phyloP scores from a whole-genome alignment of 2,888 invertebrate genomes.

The Acanthosepion esculentum region DNA sequence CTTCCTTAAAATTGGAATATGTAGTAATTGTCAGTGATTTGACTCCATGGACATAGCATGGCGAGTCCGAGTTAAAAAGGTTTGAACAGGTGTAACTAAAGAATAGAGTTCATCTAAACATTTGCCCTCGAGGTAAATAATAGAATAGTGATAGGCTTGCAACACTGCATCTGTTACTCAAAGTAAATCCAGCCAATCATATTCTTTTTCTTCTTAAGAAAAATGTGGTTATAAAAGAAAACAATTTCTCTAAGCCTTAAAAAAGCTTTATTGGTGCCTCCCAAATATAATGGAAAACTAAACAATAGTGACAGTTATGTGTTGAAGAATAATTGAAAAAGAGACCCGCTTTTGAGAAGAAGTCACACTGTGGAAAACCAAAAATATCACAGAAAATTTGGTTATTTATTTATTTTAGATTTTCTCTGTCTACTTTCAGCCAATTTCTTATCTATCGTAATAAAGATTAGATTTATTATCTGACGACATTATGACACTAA shows the following conservation, averaged over 20 bases:
- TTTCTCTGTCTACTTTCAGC: not conserved
- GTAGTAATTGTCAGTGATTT: too few species aligned
- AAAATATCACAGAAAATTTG: not conserved
- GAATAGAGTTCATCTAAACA: too few species aligned
- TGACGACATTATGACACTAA: not conserved
- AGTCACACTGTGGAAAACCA: not conserved
- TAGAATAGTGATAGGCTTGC: too few species aligned
- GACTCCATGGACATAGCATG: too few species aligned
- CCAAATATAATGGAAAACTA: not conserved
- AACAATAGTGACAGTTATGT: not conserved
- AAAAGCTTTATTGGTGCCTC: not conserved
- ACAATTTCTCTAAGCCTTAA: not conserved
- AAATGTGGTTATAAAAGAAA: not conserved
- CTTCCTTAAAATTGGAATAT: too few species aligned
- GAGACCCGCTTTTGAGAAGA: not conserved
- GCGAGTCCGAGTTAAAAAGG: too few species aligned
- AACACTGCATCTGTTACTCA: too few species aligned
- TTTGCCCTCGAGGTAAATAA: too few species aligned
- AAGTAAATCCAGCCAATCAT: too few species aligned
- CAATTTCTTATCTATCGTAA: not conserved
- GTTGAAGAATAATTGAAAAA: not conserved
- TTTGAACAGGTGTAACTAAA: too few species aligned
- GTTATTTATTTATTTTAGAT: not conserved
- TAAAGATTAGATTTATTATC: constrained; percentile 33
- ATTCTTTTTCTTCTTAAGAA: not conserved